Percentiles rank a stretch among this genome's conserved stretches.
phyloP scores from a whole-genome alignment of 2,113 vertebrate genomes.

The Boleophthalmus pectinirostris region DNA sequence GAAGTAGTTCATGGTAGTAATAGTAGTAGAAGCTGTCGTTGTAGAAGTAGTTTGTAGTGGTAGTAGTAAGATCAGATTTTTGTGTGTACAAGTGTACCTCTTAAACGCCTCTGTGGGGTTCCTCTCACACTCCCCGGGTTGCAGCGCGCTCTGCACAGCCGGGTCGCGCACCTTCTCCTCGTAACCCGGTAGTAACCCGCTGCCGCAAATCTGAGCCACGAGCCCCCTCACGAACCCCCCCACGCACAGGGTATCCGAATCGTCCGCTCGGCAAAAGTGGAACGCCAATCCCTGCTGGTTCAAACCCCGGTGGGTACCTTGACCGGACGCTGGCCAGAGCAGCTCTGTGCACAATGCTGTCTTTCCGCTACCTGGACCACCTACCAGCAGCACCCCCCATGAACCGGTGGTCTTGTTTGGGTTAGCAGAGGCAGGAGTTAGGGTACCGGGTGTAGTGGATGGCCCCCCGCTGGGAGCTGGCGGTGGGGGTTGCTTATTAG shows the following conservation, averaged over 20 bases:
- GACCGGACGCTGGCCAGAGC: conserved; percentile 89
- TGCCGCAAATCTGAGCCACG: conserved; percentile 85
- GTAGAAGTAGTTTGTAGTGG: too few species aligned
- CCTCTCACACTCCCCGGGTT: conserved; percentile 92
- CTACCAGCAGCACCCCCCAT: conserved; percentile 94
- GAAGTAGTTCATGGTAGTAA: too few species aligned
- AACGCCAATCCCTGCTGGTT: conserved; percentile 90
- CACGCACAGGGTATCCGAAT: conserved; percentile 89
- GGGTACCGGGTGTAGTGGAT: conserved; percentile 70
- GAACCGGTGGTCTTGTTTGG: conserved; percentile 79
- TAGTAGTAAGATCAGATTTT: too few species aligned
- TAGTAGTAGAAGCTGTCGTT: background rate
- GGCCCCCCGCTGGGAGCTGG: conserved; percentile 45
- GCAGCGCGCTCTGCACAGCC: conserved; percentile 84
- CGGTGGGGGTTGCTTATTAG: conserved; percentile 71
- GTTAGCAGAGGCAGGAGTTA: conserved; percentile 78
- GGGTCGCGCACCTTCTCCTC: conserved; percentile 92
- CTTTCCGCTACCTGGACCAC: conserved; percentile 95
- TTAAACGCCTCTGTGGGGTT: conserved; percentile 96
- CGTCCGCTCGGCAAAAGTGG: conserved; percentile 95
- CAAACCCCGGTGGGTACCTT: conserved; percentile 83
- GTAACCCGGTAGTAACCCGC: conserved; percentile 87
- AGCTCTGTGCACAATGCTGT: conserved; percentile 94
- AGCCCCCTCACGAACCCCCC: conserved; percentile 88
- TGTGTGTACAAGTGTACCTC: conserved; percentile 77